A percentile compares a stretch with the other conserved stretches of the same genome.
These are phyloP conservation scores for Lutjanus argentimaculatus DNA, from an alignment of 2,797 vertebrate genomes.

Conservation along the genomic window DNA sequence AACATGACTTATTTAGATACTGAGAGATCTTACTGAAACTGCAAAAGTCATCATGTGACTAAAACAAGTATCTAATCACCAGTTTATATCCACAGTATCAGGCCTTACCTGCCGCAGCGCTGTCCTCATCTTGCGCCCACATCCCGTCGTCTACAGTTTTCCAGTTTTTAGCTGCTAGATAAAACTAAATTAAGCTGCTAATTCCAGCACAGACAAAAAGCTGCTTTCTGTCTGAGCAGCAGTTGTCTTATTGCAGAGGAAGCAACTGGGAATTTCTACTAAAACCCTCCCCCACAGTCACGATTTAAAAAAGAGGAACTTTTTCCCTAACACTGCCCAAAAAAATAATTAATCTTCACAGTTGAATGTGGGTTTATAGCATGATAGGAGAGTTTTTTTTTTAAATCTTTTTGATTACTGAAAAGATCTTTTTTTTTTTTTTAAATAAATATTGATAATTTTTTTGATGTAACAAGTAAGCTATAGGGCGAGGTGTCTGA, in stretches of 20 bases:
- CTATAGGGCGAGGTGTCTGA: constrained; percentile 17
- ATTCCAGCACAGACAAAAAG: constrained; percentile 23
- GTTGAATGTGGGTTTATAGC: neutral
- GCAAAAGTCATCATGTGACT: neutral
- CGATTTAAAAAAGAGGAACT: constrained; percentile 60
- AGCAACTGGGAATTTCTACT: constrained; percentile 37
- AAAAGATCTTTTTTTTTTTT: too few species aligned
- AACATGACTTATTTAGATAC: neutral
- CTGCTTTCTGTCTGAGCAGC: constrained; percentile 20
- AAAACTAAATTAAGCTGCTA: neutral
- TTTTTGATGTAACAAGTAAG: constrained; percentile 14
- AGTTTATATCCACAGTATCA: neutral
- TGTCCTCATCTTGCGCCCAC: constrained; percentile 68
- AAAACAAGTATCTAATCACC: neutral
- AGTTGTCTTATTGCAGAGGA: constrained; percentile 11
- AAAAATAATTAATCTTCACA: neutral
- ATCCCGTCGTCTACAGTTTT: constrained; percentile 46
- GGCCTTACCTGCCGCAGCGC: constrained; percentile 65
- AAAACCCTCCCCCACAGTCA: constrained; percentile 52
- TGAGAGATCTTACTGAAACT: neutral
- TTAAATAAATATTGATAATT: too few species aligned
- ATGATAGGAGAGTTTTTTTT: neutral
- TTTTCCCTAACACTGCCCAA: neutral
- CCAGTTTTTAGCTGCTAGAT: neutral
- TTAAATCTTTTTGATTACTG: neutral